A percentile compares a stretch with the other conserved stretches of the same genome.
Conservation (phyloP, 1,140 invertebrate genomes). For the Pogonomyrmex barbatus region DNA sequence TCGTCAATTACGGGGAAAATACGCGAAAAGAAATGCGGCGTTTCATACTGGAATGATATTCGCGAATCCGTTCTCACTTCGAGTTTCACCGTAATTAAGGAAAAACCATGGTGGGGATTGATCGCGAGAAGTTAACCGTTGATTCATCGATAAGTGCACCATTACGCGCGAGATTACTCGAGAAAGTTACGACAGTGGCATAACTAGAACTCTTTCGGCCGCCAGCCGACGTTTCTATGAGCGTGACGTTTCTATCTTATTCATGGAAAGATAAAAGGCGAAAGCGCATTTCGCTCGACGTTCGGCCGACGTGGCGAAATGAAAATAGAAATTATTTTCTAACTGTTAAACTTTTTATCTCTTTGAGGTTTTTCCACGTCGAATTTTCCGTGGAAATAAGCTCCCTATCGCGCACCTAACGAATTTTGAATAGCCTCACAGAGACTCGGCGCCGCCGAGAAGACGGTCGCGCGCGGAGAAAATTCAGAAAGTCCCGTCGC, state of each 20-base stretch:
- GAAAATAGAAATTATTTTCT: not conserved
- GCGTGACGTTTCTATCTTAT: not conserved
- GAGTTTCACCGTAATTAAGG: conserved; percentile 49
- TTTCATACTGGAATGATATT: conserved; percentile 21
- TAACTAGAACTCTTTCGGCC: conserved; percentile 16
- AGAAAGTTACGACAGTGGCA: conserved; percentile 24
- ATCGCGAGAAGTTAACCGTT: not conserved
- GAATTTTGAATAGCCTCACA: conserved; percentile 8
- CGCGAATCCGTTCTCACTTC: conserved; percentile 3
- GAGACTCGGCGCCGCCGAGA: not conserved
- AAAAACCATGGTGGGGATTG: conserved; percentile 9
- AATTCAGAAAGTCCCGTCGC: conserved; percentile 3
- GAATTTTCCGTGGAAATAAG: not conserved
- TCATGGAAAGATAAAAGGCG: not conserved
- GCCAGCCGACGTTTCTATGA: not conserved
- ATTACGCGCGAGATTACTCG: conserved; percentile 33
- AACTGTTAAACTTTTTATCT: not conserved
- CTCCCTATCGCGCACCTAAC: no score
- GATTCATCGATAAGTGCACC: conserved; percentile 21
- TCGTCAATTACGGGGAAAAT: conserved; percentile 1
- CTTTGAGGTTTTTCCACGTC: not conserved
- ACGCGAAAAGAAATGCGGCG: conserved; percentile 19
- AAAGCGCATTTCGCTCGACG: not conserved
- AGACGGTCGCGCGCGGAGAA: not conserved
- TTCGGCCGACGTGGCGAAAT: not conserved